A percentile compares a stretch with the other conserved stretches of the same genome.
These are phyloP conservation scores for Eonycteris spelaea DNA, from an alignment of 2,113 vertebrate species.

Conservation along the genomic window DNA sequence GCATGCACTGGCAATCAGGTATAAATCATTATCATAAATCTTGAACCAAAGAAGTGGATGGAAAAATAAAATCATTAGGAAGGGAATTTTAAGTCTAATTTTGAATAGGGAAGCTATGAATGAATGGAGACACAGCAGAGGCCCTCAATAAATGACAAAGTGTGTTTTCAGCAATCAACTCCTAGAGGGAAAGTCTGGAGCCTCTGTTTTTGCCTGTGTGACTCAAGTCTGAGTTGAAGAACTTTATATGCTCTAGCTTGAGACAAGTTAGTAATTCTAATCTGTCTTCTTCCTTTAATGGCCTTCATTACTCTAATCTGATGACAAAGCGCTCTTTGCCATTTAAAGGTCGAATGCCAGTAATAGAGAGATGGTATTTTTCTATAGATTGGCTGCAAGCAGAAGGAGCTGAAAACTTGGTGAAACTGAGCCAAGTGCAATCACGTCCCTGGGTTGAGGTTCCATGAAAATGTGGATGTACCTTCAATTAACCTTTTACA, in stretches of 20 bases:
- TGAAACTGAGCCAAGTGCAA: background rate
- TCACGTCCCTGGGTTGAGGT: background rate
- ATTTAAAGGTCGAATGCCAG: slow-evolving; percentile 72
- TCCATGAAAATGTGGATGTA: background rate
- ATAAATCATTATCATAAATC: background rate
- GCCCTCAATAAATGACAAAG: too few relatives aligned
- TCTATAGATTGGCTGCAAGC: slow-evolving; percentile 29
- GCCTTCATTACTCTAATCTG: slow-evolving; percentile 34
- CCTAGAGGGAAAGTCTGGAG: background rate
- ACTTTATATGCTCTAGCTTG: background rate
- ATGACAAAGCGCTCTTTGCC: slow-evolving; percentile 68
- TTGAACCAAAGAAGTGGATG: background rate
- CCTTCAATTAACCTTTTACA: slow-evolving; percentile 70
- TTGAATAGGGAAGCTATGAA: background rate
- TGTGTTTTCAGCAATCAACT: background rate
- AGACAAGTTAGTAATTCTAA: slow-evolving; percentile 34
- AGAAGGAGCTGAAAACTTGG: slow-evolving; percentile 9
- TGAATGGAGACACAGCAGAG: background rate
- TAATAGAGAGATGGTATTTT: slow-evolving; percentile 62
- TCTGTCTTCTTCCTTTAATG: slow-evolving; percentile 24
- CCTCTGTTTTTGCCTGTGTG: rapidly evolving
- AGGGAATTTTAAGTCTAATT: background rate
- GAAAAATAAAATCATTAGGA: background rate
- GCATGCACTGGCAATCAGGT: background rate
- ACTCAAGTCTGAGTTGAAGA: rapidly evolving